phyloP scores from a whole-genome alignment of 2,113 vertebrate species.

The Plectropomus leopardus region DNA sequence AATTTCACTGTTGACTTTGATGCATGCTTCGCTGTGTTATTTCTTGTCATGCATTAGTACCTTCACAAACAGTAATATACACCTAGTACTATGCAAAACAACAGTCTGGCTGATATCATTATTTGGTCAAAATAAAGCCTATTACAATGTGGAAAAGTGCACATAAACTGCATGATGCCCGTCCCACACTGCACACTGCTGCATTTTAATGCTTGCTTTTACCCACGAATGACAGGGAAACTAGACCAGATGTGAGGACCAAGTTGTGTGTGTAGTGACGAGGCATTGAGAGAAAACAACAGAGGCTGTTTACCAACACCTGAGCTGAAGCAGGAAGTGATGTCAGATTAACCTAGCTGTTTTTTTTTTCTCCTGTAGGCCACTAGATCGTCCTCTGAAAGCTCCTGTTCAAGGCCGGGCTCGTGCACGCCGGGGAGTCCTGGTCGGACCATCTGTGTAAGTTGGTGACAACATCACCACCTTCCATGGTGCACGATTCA shows the following conservation, averaged over 20 bases:
- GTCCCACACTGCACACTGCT: not conserved
- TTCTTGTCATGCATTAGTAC: not conserved
- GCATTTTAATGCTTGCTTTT: not conserved
- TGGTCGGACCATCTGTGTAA: conserved; percentile 95
- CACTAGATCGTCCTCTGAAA: conserved; percentile 94
- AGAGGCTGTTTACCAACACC: not conserved
- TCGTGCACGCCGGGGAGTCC: conserved; percentile 96
- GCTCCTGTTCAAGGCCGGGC: conserved; percentile 93
- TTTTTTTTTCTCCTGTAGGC: conserved; percentile 84
- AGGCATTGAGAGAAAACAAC: not conserved
- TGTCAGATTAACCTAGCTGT: not conserved
- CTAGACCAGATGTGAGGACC: not conserved
- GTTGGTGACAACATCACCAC: conserved; percentile 70
- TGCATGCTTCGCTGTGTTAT: conserved; percentile 38
- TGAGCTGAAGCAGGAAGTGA: not conserved
- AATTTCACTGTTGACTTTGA: not conserved
- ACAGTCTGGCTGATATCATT: not conserved
- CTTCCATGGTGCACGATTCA: conserved; percentile 29
- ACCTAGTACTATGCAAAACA: not conserved
- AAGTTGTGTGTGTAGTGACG: conserved; percentile 7
- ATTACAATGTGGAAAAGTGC: not conserved
- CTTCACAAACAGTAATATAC: not conserved
- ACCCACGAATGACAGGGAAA: not conserved
- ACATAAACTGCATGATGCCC: conserved; percentile 4
- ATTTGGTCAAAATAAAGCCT: not conserved